Base-by-base conservation (phyloP, 2,888 invertebrate species). In the Notodonta ziczac region DNA sequence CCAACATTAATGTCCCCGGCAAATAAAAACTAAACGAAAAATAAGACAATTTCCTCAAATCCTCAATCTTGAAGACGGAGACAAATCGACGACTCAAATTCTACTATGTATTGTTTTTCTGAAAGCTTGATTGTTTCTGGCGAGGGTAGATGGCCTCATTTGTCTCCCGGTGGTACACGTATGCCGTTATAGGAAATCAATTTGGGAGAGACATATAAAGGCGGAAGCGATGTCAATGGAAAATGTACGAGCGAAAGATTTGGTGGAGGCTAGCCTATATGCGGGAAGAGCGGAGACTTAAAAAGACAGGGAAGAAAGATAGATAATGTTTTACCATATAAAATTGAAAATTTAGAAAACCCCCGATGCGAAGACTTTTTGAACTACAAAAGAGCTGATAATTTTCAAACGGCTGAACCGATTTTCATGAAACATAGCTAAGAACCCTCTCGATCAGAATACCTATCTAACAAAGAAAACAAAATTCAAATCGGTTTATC, bases 1-100 rank as follows among this genome's bases (percentile, higher is more conserved):
- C 52, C 12, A 52, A 32, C 32, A 32, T n/a, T 50, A 32, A 32
- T 52, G 52, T 24, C 9, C 24, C 4, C 16, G 51, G 13, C 55
- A 40, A 59, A 61, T 60, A 58, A 56, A 68, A 62, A 32, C 40
- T 14, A 59, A 57, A 56, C 51, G 10, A 32, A 46, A 50, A 60
- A 62, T 58, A 54, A 63, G 60, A 65, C 63, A 48, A 66, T 65
- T 60, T 53, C 63, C 72, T 63, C 67, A 65, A 77, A 77, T 78
- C 74, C 75, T 68, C 78, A 79, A 77, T 73, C 76, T 71, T 68
- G 59, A 56, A 62, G 82, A 83, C 82, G 78, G 70, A 77, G 83
- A 86, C 79, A 84, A 83, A 86, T 86, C 70, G 82, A 69, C 73
- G 66, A 79, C 76, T 76, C 78, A 77, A 81, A 78, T 79, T 80